A percentile compares a stretch with the other conserved stretches of the same genome.
These are phyloP conservation scores for Kuschelorhynchus macadamiae DNA, from an alignment of 2,888 invertebrate genomes.

Conservation along the genomic window DNA sequence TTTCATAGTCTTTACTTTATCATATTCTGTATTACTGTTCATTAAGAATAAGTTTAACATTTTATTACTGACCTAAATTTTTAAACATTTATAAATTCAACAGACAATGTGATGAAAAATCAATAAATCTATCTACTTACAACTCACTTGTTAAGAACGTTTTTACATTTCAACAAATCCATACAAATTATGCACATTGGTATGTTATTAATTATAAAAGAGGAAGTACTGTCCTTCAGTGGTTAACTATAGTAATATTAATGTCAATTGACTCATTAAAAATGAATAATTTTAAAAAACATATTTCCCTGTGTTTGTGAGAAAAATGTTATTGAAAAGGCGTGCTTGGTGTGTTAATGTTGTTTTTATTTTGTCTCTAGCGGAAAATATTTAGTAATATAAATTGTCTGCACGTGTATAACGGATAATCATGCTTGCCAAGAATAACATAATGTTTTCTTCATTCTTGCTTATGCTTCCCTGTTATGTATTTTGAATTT, in stretches of 20 bases:
- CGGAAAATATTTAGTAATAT: constrained; percentile 7
- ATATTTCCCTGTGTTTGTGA: too few relatives aligned
- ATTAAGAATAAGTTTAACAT: too few relatives aligned
- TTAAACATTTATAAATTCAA: too few relatives aligned
- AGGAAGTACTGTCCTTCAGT: constrained; percentile 38
- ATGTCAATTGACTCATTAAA: constrained; percentile 20
- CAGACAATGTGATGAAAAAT: too few relatives aligned
- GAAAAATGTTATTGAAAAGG: constrained; percentile 6
- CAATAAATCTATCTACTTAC: too few relatives aligned
- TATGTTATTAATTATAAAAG: constrained; percentile 25
- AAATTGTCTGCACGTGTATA: neutral
- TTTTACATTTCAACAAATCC: too few relatives aligned
- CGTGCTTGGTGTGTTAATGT: constrained; percentile 3
- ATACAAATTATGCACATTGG: constrained; percentile 5
- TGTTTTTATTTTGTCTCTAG: neutral
- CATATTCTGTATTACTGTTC: too few relatives aligned
- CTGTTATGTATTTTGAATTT: neutral
- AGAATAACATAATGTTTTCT: neutral
- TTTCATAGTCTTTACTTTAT: too few relatives aligned
- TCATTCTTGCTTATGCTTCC: neutral
- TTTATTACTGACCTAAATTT: too few relatives aligned
- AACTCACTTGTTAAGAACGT: too few relatives aligned
- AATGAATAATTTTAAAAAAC: constrained; percentile 2
- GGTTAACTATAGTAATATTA: constrained; percentile 20
- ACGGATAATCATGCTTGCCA: neutral